These are phyloP conservation scores for Lithobates sylvaticus DNA, from an alignment of 2,797 vertebrate genomes.

Conservation along the genomic window DNA sequence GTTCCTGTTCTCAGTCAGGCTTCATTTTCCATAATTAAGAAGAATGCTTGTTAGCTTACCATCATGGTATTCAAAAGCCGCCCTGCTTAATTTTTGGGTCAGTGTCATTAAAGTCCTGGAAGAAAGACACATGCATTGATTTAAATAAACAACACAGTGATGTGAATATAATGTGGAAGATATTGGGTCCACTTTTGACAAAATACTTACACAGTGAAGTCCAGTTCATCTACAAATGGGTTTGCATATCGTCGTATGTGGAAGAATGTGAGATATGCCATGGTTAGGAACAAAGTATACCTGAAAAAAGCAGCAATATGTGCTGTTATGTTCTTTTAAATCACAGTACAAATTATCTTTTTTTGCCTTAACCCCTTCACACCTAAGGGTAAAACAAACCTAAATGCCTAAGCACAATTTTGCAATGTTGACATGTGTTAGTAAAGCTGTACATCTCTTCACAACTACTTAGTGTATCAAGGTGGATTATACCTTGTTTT, in stretches of 20 bases:
- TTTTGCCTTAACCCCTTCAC: too few relatives aligned
- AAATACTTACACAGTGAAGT: constrained; percentile 63
- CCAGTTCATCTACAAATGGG: constrained; percentile 46
- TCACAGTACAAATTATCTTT: background rate
- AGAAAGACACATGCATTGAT: constrained; percentile 14
- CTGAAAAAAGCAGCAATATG: constrained; percentile 28
- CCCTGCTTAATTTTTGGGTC: constrained; percentile 60
- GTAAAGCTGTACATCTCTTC: too few relatives aligned
- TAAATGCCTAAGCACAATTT: too few relatives aligned
- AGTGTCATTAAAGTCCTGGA: constrained; percentile 60
- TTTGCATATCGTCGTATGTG: constrained; percentile 56
- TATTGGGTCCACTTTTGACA: background rate
- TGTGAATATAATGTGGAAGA: background rate
- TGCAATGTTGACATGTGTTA: too few relatives aligned
- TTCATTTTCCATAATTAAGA: background rate
- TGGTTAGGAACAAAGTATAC: constrained; percentile 59
- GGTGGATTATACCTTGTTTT: too few relatives aligned
- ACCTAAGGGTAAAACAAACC: too few relatives aligned
- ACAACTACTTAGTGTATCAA: too few relatives aligned
- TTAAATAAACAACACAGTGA: background rate
- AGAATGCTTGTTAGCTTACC: constrained; percentile 29
- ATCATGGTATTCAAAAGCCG: constrained; percentile 62
- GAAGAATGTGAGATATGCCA: constrained; percentile 60
- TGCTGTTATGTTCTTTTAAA: background rate
- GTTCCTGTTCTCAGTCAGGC: background rate